Conservation (phyloP, 2,888 invertebrate genomes). For the Zaprionus lineosus region DNA sequence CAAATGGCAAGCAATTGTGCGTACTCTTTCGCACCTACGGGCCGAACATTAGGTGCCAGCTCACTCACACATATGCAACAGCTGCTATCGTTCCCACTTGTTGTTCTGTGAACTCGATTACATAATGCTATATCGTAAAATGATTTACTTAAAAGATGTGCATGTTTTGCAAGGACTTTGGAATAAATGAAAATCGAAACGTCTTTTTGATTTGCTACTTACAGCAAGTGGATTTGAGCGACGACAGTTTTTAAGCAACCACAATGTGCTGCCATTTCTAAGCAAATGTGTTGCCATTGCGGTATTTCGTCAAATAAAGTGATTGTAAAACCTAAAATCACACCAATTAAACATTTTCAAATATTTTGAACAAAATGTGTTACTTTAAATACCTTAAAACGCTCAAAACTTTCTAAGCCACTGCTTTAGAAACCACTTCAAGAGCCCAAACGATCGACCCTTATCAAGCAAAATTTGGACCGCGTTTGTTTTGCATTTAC, state of each 20-base stretch:
- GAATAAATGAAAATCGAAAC: neutral
- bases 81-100: slow-evolving; percentile 4
- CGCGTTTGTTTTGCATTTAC: slow-evolving; percentile 49
- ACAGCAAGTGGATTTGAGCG: slow-evolving; percentile 55
- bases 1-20: neutral
- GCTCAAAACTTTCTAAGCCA: slow-evolving; percentile 13
- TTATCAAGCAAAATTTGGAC: slow-evolving; percentile 38
- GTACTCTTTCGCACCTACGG: slow-evolving; percentile 6
- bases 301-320: neutral
- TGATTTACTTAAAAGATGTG: slow-evolving; percentile 5
- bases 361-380: neutral
- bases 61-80: slow-evolving; percentile 21
- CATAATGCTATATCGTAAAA: slow-evolving; percentile 44
- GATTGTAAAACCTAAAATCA: slow-evolving; percentile 15
- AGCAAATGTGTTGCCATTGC: slow-evolving; percentile 77
- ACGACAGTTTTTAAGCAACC: slow-evolving; percentile 63
- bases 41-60: slow-evolving; percentile 21
- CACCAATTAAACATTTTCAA: neutral
- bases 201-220: slow-evolving; percentile 17
- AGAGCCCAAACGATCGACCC: slow-evolving; percentile 46
- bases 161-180: neutral
- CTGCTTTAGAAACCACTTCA: slow-evolving; percentile 16
- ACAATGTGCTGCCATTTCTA: slow-evolving; percentile 59
- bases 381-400: slow-evolving; percentile 39
- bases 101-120: slow-evolving; percentile 44